Base-by-base conservation (phyloP, 2,888 invertebrate genomes). In the Trilocha varians region DNA sequence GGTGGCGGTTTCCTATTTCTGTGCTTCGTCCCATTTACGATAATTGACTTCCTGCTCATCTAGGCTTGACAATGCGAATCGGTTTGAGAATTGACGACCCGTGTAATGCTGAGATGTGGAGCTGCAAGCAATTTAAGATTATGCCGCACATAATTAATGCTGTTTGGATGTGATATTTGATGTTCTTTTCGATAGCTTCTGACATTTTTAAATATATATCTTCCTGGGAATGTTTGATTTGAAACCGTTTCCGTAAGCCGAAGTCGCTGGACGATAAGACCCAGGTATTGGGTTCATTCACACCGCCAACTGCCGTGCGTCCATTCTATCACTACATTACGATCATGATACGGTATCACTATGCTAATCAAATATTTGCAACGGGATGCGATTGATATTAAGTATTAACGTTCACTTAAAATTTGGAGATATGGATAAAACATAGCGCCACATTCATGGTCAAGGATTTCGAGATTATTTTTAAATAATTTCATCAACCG, bases 181-280 rank as follows among this genome's bases (percentile, higher is more conserved):
- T n/a, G n/a, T n/a, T n/a, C n/a, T n/a, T n/a, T n/a, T n/a, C n/a
- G n/a, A n/a, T n/a, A n/a, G n/a, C n/a, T n/a, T n/a, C 5, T 17
- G 6, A 25, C 32, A 25, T 15, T 6, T 38, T 9, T 25, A 5
- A 13, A 25, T 32, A 9, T 11, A 36, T 36, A 16, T 36, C 11
- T 36, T 36, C 14, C 8, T 25, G n/a, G n/a, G 34, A 16, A 38
- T 11, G 5, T 44, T 61, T 58, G 45, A 56, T 60, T 60, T 46
- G 47, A 49, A 56, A 50, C 47, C 56, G 45, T 65, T 70, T 70
- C 62, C 64, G 58, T 59, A 52, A 57, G 49, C 38, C 42, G 38
- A 57, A 55, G 64, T 60, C 63, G 49, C 42, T 53, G 68, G 36
- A 68, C 71, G 76, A 78, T 78, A 76, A 77, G 61, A 11, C 56